Evolutionary conservation across 92 coral and sea anemone genomes (phyloP).

Genomic region (Zoanthus sociatus): DNA sequence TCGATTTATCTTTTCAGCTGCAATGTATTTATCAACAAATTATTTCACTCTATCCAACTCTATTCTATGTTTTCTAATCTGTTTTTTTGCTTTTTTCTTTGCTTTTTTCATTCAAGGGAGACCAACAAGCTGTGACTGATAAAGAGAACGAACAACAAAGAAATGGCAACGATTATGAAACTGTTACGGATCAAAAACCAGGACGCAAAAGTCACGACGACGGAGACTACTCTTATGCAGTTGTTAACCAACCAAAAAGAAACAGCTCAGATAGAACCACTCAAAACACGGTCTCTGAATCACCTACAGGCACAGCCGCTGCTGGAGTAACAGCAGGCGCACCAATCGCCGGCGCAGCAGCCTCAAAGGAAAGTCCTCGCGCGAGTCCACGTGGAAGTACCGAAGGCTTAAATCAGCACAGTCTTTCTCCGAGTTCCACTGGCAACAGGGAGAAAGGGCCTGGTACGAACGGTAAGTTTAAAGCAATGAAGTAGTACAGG

Average conservation of each 20-base stretch:
- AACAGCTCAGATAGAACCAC: not conserved
- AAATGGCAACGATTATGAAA: not conserved
- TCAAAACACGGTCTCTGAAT: not conserved
- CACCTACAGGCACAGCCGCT: not conserved
- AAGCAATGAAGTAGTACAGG: too few relatives aligned
- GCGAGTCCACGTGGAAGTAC: not conserved
- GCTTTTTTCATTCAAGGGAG: too few relatives aligned
- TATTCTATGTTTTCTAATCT: too few relatives aligned
- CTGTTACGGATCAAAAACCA: not conserved
- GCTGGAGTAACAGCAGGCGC: too few relatives aligned
- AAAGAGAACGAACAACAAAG: too few relatives aligned
- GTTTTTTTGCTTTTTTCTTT: too few relatives aligned
- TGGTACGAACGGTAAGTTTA: too few relatives aligned
- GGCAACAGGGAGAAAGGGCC: not conserved
- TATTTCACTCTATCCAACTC: too few relatives aligned
- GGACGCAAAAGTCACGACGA: not conserved
- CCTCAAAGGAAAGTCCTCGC: not conserved
- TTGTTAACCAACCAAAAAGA: not conserved
- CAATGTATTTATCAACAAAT: too few relatives aligned
- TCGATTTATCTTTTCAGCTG: too few relatives aligned
- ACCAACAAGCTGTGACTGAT: too few relatives aligned
- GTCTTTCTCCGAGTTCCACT: not conserved
- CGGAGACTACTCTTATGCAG: conserved; percentile 1
- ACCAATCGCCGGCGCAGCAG: too few relatives aligned
- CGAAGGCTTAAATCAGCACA: not conserved